Base-by-base conservation (phyloP, 2,797 vertebrate genomes). In the Urocyon cinereoargenteus region DNA sequence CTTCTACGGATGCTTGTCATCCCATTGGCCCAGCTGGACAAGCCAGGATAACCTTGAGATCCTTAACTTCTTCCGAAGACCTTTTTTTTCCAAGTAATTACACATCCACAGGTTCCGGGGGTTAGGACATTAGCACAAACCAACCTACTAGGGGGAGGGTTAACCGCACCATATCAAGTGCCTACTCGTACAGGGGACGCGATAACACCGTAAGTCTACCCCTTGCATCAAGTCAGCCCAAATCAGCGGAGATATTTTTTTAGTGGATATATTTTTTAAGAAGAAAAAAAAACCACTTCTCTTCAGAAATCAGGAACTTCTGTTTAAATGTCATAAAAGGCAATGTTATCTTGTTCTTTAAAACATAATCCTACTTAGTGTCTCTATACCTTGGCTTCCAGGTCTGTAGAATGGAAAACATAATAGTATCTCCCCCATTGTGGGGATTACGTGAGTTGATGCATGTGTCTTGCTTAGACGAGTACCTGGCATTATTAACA, bases 131-230 rank as follows among this genome's bases (percentile, higher is more conserved):
- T 24, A 31, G 31, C 36, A 57, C 40, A 9, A 34, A 34, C 81
- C 57, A 78, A 24, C 31, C 85, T 9, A 24, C 7, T 51, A 0
- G 84, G 59, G 57, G 3, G 28, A 85, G 55, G 19, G 22, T n/a
- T 15, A 28, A 21, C 51, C 8, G 31, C 28, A 66, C 15, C 8
- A 0, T 14, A 9, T 19, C 28, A 31, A 59, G 12, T 8, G 2
- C 14, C 53, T 24, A 3, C 8, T 15, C 3, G 13, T 22, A n/a
- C 2, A 62, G 22, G 21, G 49, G 40, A 36, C 11, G 0, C 0
- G 9, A n/a, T n/a, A 28, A 66, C 0, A 13, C 0, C 6, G 0
- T 8, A 4, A n/a, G 26, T 28, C 31, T 3, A 3, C 12, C 13
- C 7, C 36, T 9, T 12, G 49, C n/a, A 15, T 9, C 62, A 16